Percentiles rank a stretch among this genome's conserved stretches.
phyloP scores from a whole-genome alignment of 2,797 vertebrate genomes.

The Xenops minutus region DNA sequence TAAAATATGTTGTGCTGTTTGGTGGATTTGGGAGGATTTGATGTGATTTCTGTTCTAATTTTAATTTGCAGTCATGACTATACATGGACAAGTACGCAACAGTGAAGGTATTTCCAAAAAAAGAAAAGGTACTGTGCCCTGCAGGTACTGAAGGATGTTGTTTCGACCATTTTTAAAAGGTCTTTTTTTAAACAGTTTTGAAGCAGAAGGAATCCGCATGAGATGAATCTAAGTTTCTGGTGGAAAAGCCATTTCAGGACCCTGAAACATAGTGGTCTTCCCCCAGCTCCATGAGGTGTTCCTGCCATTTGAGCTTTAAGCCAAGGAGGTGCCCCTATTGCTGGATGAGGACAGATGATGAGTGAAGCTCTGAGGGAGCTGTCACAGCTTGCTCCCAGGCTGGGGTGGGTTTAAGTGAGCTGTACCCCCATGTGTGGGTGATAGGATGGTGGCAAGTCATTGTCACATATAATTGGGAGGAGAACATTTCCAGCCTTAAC shows the following conservation, averaged over 20 bases:
- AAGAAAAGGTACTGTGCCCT: background rate
- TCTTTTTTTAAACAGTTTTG: background rate
- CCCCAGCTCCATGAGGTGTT: background rate
- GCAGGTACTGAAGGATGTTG: background rate
- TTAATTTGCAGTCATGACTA: background rate
- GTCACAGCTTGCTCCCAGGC: background rate
- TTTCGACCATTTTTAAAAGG: background rate
- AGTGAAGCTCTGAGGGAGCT: rapidly evolving
- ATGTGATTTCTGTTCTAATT: background rate
- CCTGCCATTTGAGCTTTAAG: background rate
- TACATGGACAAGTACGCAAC: background rate
- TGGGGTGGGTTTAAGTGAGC: background rate
- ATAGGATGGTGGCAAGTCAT: background rate
- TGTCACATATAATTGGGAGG: rapidly evolving
- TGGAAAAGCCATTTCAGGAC: background rate
- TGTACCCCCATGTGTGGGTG: rapidly evolving
- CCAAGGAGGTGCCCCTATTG: background rate
- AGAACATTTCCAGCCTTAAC: background rate
- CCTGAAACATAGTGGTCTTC: background rate
- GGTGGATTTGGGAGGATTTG: background rate
- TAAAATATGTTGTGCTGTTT: background rate
- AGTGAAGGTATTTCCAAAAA: background rate
- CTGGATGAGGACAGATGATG: background rate
- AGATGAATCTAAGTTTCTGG: background rate
- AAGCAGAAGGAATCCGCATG: background rate